Base-by-base conservation (phyloP, 2,888 invertebrate species). In the Tenthredo mesomela region DNA sequence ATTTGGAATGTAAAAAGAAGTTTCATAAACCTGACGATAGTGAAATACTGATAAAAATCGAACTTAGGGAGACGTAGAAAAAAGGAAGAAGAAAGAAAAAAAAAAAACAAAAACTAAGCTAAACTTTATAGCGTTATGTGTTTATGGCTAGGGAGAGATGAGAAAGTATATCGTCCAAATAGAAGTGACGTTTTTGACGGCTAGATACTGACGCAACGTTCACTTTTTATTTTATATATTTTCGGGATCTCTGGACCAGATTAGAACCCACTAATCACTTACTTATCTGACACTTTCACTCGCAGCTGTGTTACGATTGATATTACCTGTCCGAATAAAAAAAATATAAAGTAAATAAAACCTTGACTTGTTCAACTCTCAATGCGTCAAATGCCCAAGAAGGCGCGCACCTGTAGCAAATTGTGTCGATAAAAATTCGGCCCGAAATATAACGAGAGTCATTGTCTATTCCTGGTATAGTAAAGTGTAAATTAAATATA, bases 171-270 rank as follows among this genome's bases (percentile, higher is more conserved):
- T 73, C 40, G 70, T 70, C 12, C 1, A 25, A 40, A 2, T 37
- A 10, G 25, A 21, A 25, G 47, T 12, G 47, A 10, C 25, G 75
- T 47, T 47, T 73, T 75, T 75, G 43, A 54, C 50, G 77, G 12
- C 21, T 15, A 29, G 15, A 9, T 29, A 33, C n/a, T 54, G 54
- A 50, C 33, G 40, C 54, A 54, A 77, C 33, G 37, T 15, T 33
- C 6, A 15, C 54, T 77, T 77, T 77, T 77, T 77, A n/a, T 77
- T 77, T 54, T 25, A 50, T 73, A 50, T 73, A 77, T 77, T 77
- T 77, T 77, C n/a, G 77, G 77, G 29, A 54, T 54, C 29, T 47
- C 33, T 54, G 29, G 25, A 61, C 10, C 18, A 43, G n/a, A 40
- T 47, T 33, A 50, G 2, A 29, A 54, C 15, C 15, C 18, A 77